A percentile compares a stretch with the other conserved stretches of the same genome.
Evolutionary conservation across 2,888 invertebrate species (phyloP).

Genomic region (Apotomis turbidana): DNA sequence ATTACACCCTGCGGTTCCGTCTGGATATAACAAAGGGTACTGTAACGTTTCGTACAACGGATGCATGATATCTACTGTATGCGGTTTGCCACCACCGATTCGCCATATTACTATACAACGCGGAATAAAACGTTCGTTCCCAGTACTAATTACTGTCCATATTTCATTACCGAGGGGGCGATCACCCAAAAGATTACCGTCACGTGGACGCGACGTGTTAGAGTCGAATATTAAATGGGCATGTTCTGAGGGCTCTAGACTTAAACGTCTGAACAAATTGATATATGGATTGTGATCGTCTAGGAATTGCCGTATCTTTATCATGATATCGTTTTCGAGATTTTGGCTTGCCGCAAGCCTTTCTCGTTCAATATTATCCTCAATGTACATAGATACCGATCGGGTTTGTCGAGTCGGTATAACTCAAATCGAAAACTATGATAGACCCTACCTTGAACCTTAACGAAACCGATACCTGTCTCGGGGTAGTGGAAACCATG

Average conservation of each 20-base stretch:
- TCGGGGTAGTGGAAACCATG: neutral
- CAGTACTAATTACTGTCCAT: neutral
- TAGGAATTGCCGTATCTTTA: neutral
- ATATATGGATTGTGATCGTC: conserved; percentile 1
- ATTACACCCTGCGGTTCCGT: no score
- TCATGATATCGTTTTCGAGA: neutral
- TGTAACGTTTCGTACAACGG: neutral
- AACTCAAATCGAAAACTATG: conserved; percentile 16
- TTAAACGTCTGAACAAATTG: neutral
- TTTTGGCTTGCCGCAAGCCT: neutral
- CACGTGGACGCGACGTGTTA: conserved; percentile 9
- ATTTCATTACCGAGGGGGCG: conserved; percentile 1
- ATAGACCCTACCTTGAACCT: conserved; percentile 12
- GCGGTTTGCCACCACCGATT: neutral
- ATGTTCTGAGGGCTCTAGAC: neutral
- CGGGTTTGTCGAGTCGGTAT: conserved; percentile 2
- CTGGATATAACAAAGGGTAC: no score
- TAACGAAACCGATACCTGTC: conserved; percentile 5
- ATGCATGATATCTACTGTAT: conserved; percentile 1
- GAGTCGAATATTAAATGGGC: neutral
- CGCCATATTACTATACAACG: neutral
- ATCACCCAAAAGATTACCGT: conserved; percentile 15
- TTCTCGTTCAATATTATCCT: conserved; percentile 1
- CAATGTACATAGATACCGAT: conserved; percentile 10
- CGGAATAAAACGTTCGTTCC: neutral